phyloP scores from a whole-genome alignment of 2,797 vertebrate species.

The Acanthis flammea region DNA sequence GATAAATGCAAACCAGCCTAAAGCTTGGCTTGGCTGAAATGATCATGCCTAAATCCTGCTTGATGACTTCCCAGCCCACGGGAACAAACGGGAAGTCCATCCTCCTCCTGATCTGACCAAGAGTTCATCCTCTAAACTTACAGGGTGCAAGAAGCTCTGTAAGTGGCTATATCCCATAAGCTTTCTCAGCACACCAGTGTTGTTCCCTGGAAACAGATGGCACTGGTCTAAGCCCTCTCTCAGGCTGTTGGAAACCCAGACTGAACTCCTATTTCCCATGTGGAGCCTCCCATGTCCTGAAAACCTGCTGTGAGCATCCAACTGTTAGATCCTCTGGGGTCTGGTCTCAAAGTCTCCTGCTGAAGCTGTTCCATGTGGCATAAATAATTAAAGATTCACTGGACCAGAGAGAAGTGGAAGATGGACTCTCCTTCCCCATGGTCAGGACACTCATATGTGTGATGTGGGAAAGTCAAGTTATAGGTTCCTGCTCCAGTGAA shows the following conservation, averaged over 20 bases:
- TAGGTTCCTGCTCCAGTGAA: constrained; percentile 4
- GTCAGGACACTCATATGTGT: neutral
- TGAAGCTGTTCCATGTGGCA: neutral
- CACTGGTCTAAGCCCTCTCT: neutral
- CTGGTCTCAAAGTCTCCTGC: constrained; percentile 8
- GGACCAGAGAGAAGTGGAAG: neutral
- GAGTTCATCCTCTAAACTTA: neutral
- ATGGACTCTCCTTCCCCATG: neutral
- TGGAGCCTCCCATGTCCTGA: neutral
- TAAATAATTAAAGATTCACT: constrained; percentile 48
- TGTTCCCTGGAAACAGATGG: neutral
- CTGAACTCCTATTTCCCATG: neutral
- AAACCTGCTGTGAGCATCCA: neutral
- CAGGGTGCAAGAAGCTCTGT: neutral
- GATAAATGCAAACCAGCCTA: neutral
- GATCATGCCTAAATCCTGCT: neutral
- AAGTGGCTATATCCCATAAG: neutral
- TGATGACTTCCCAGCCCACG: neutral
- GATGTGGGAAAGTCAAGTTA: constrained; percentile 1
- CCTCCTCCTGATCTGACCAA: neutral
- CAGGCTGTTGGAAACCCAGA: neutral
- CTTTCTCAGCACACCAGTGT: neutral
- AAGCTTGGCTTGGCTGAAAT: neutral
- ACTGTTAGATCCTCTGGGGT: neutral
- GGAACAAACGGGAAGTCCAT: neutral